These are phyloP conservation scores for Stenoptilia bipunctidactyla DNA, from an alignment of 2,888 invertebrate genomes.

Conservation along the genomic window DNA sequence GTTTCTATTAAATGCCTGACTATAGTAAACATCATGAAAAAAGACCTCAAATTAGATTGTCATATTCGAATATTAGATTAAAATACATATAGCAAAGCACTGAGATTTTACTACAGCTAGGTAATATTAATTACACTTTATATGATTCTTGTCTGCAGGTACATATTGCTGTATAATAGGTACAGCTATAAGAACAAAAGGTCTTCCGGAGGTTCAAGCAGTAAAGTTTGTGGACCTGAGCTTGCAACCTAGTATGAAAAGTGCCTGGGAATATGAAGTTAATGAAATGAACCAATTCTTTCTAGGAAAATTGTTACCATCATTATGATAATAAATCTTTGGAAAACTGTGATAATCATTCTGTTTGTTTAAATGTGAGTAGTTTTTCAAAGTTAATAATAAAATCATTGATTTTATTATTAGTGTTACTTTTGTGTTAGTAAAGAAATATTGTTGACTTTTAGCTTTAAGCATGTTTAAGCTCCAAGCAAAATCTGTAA, in stretches of 20 bases:
- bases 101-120: background rate
- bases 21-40: background rate
- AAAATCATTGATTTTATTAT: no score
- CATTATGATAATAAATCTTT: slow-evolving; percentile 18
- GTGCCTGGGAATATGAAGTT: slow-evolving; percentile 50
- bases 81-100: background rate
- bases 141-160: slow-evolving; percentile 35
- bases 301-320: slow-evolving; percentile 36
- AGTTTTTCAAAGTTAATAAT: no score
- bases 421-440: no score
- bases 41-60: background rate
- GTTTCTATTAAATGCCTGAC: no score
- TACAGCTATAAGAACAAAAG: slow-evolving; percentile 43
- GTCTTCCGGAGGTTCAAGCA: slow-evolving; percentile 51
- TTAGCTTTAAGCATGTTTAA: no score
- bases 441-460: no score
- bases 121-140: no score
- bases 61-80: background rate
- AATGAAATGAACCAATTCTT: slow-evolving; percentile 41
- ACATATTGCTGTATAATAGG: slow-evolving; percentile 59
- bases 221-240: slow-evolving; percentile 49
- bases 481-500: no score
- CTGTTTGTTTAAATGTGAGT: no score
- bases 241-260: slow-evolving; percentile 39
- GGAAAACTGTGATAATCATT: no score